Base-by-base conservation (phyloP, 2,888 invertebrate genomes). In the Melangyna quadrimaculata region DNA sequence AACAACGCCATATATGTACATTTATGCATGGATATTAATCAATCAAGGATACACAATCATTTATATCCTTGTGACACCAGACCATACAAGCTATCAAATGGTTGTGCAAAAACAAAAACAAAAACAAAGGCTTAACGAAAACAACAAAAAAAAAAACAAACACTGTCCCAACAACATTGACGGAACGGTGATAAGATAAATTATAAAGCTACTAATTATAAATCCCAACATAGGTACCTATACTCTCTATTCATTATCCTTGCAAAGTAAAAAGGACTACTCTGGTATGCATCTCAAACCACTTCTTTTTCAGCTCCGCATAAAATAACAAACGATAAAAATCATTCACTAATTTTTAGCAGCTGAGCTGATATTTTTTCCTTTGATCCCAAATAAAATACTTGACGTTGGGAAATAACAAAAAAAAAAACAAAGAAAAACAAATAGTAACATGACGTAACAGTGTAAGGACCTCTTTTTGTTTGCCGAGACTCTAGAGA, bases 351-450 rank as follows among this genome's bases (percentile, higher is more conserved):
- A 51, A n/a, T 22, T 37, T 59, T 45, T 45, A 19, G 71, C 83
- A 84, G 83, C 79, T 84, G 79, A 71, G 40, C 29, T 71, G 70
- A 71, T 43, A 74, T 22, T 40, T 43, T 51, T 45, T 32, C 29
- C 61, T 79, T 75, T 84, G 79, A 84, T 84, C 70, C 45, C 24
- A 22, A 29, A 35, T 57, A 40, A 63, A 24, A 12, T 72, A 17
- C 45, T 72, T 84, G 80, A 84, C 45, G 61, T 72, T 22, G 6
- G 53, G n/a, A n/a, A n/a, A n/a, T n/a, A n/a, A n/a, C n/a, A n/a
- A n/a, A n/a, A n/a, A n/a, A n/a, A n/a, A n/a, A 67, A 71, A 84
- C 84, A 84, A 84, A 77, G 17, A 71, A 75, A 45, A 84, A 80
- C 75, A 80, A 84, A 80, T 69, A 78, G 29, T 14, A 27, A 70